A percentile compares a stretch with the other conserved stretches of the same genome.
Evolutionary conservation across 2,113 vertebrate genomes (phyloP).

Genomic region (Scomber colias): DNA sequence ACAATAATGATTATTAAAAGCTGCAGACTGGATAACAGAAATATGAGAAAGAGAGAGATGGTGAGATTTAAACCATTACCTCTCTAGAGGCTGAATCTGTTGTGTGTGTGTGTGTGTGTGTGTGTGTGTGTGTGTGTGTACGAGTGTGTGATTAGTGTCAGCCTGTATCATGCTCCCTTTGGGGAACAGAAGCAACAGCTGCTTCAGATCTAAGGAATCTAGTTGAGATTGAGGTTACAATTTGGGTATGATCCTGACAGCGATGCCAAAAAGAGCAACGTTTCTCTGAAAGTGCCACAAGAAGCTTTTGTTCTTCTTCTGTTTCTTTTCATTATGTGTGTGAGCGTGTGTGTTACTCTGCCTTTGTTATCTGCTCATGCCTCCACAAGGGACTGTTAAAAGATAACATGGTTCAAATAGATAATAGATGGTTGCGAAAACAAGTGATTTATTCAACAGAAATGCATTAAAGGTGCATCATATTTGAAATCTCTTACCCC

Average conservation of each 20-base stretch:
- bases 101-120: not conserved
- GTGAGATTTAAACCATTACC: not conserved
- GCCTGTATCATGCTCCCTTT: slow-evolving; percentile 3
- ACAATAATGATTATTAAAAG: not conserved
- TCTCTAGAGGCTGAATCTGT: not conserved
- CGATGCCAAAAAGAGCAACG: not conserved
- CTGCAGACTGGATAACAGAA: no score
- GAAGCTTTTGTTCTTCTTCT: not conserved
- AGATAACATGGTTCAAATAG: not conserved
- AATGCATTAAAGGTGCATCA: no score
- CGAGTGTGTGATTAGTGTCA: not conserved
- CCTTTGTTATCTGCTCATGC: not conserved
- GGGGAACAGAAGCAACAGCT: slow-evolving; percentile 39
- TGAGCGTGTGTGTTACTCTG: no score
- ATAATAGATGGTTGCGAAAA: not conserved
- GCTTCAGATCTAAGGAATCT: slow-evolving; percentile 10
- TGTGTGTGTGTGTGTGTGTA: not conserved
- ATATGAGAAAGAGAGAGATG: no score
- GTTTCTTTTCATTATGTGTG: not conserved
- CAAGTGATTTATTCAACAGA: not conserved
- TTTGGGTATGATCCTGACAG: not conserved
- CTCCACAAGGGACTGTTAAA: not conserved
- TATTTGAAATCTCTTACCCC: no score
- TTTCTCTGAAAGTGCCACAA: not conserved
- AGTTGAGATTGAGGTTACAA: not conserved